Evolutionary conservation across 2,797 vertebrate genomes (phyloP), one percentile per base, ranked within the genome.

Genomic region (Mionectes olivaceus): DNA sequence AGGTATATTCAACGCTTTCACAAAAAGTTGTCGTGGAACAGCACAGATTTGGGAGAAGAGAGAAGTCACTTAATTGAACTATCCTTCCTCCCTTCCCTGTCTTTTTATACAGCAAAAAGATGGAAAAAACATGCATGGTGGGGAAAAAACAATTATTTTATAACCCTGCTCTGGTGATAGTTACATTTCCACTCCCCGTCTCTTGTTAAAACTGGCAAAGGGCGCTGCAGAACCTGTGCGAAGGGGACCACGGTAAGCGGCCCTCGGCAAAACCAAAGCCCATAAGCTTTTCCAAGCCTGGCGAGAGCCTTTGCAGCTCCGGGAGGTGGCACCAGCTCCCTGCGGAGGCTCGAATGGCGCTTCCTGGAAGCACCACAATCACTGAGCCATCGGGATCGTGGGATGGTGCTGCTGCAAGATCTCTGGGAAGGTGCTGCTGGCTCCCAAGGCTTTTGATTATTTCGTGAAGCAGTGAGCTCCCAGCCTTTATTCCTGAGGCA

Each of bases 291-390:
- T 28, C 16, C 8, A 10, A 74, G 47, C 9, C 14, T 16, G 8
- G 5, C 4, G 25, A 3, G 60, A n/a, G 71, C 39, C 65, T 41
- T 18, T 82, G 93, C 84, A 89, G n/a, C 56, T 80, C 96, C 96
- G 15, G 94, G 65, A 96, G 95, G 83, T 89, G 95, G 94, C 96
- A 90, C 89, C 68, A 79, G 47, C 14, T 65, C 68, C 6, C 90
- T 61, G 63, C 53, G 1, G 32, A 78, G 71, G 3, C 22, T 30
- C 28, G 1, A 3, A 19, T 0, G 18, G 15, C 1, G 6, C 39
- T 52, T 52, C 2, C 0, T 25, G 25, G 41, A 16, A 11, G 28
- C 13, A 19, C 30, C 15, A 1, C 43, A 18, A 2, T 6, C 2
- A 37, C 50, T 11, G 23, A 59, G 64, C 0, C 0, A 1, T 9